Evolutionary conservation across 2,888 invertebrate species (phyloP), one percentile per base, ranked within the genome.

Genomic region (Pollenia angustigena): DNA sequence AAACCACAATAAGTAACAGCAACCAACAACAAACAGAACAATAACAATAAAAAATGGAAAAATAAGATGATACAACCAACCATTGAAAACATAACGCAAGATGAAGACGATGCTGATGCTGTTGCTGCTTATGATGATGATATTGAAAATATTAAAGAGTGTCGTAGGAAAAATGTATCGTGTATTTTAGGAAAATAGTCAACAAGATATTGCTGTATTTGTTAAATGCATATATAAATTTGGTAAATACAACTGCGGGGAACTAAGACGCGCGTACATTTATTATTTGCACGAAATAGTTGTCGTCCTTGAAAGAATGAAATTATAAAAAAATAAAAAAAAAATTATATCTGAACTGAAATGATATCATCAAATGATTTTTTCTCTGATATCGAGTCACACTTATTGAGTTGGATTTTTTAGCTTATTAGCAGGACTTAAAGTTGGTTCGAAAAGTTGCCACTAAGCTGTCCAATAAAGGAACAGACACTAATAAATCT

Each of bases 181-280:
- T 52, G 60, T 69, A 50, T 46, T 69, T 76, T 32, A 18, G 71
- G 71, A 12, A 72, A 64, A 66, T 52, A 83, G 62, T 78, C 71
- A 54, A 83, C 71, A 54, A 71, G 50, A 23, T 64, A 72, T 72
- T 76, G 68, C 60, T 54, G 68, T 44, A 72, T 81, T 56, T 66
- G 18, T 1, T 60, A 69, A 54, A 52, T 48, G n/a, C 11, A 58
- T 18, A 52, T 42, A 62, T 23, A 42, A 40, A 46, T 68, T 16
- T 32, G 32, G 42, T 48, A 66, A 64, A 81, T 64, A 54, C 46
- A 46, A 72, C 44, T 60, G 58, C 46, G 10, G 54, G 10, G 16
- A 52, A 60, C 14, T 42, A 14, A 8, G 12, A 40, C 16, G 42
- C 50, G 52, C 16, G 52, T 54, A 6, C 23, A 72, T 72, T 72